Evolutionary conservation across 2,888 invertebrate species (phyloP).

Genomic region (Cotesia congregata): DNA sequence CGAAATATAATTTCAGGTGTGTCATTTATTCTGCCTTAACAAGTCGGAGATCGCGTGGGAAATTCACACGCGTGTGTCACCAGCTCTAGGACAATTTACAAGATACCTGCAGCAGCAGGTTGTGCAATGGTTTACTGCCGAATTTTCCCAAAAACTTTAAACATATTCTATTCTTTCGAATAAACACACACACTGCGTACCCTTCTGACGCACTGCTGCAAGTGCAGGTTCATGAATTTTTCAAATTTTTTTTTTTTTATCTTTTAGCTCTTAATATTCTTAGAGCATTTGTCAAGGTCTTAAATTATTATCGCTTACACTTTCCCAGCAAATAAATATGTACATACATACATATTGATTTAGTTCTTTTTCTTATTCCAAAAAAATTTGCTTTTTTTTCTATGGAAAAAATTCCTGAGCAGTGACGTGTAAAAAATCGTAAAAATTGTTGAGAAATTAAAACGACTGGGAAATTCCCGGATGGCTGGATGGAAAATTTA

Average conservation of each 20-base stretch:
- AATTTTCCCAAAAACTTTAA: conserved; percentile 21
- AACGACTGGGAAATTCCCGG: too few species aligned
- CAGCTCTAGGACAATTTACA: neutral
- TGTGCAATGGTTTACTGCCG: conserved; percentile 22
- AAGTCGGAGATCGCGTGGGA: conserved; percentile 24
- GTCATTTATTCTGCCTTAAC: neutral
- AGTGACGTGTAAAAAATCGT: neutral
- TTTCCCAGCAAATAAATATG: neutral
- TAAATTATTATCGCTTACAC: neutral
- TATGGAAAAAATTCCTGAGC: neutral
- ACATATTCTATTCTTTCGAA: neutral
- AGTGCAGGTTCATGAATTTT: conserved; percentile 31
- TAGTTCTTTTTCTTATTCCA: neutral
- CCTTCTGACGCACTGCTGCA: conserved; percentile 23
- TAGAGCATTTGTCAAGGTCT: neutral
- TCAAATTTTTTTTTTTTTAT: conserved; percentile 10
- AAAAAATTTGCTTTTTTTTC: neutral
- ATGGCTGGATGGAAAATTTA: neutral
- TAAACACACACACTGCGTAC: neutral
- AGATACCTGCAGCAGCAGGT: neutral
- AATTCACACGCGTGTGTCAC: conserved; percentile 22
- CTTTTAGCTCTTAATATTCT: neutral
- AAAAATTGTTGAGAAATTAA: neutral
- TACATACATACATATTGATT: neutral
- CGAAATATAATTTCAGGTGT: conserved; percentile 15